Evolutionary conservation across 2,888 invertebrate species (phyloP), one percentile per base, ranked within the genome.

Genomic region (Erebia aethiops): DNA sequence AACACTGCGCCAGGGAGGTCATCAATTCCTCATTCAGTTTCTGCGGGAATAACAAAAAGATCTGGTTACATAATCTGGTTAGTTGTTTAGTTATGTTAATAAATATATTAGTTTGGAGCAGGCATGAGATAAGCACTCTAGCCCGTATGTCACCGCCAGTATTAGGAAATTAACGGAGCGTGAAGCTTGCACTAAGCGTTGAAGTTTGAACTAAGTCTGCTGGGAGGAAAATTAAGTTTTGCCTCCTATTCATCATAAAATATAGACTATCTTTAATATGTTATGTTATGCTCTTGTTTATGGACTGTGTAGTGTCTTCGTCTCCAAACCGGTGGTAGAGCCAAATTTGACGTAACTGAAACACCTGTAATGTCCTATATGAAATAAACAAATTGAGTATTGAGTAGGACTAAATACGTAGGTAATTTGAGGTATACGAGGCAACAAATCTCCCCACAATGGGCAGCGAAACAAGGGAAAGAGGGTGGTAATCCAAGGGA

Each of bases 401-500:
- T 35, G 35, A 35, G 35, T 35, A 7, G 5, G 7, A 57, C 56
- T 57, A 11, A 18, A 16, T 26, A 58, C 8, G 60, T 11, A 16
- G 43, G 43, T 35, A 64, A 54, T 64, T 49, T 16, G 18, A 56
- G 43, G 11, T 14, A 43, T 14, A 66, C 43, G 56, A 56, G 46
- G 21, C 54, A 26, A 49, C 54, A 57, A 71, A 64, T 65, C 52
- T 52, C 52, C 26, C 58, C 49, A 65, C 68, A 69, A 69, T 69
- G 65, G 56, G 41, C 18, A 65, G 61, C 18, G 49, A 69, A 69
- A 62, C 69, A 69, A 66, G 54, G 66, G 52, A 52, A 49, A 35
- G 63, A 56, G 64, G 54, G 57, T n/a, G 66, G 62, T 58, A 68
- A 72, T 62, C 72, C 68, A 52, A 64, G 70, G 70, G 71, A 66